Percentiles rank a stretch among this genome's conserved stretches.
These are phyloP conservation scores for Condylostylus longicornis DNA, from an alignment of 1,140 invertebrate genomes.

Conservation along the genomic window DNA sequence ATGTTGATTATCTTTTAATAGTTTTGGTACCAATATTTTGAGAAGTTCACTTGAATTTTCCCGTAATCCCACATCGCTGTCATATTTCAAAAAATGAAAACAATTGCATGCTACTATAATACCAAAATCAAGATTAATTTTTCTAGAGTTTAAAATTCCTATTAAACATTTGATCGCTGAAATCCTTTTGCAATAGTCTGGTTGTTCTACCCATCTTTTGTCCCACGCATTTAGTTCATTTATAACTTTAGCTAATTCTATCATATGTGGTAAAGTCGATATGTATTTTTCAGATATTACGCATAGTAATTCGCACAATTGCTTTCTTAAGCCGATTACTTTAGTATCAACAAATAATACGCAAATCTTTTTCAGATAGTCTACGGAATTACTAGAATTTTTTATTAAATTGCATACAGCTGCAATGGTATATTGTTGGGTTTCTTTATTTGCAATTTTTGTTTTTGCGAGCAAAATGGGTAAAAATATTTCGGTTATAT, in stretches of 20 bases:
- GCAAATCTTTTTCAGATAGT: too few relatives aligned
- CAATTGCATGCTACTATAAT: constrained; percentile 66
- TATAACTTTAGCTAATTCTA: constrained; percentile 39
- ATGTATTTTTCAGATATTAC: constrained; percentile 36
- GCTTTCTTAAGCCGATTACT: constrained; percentile 43
- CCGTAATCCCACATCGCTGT: constrained; percentile 67
- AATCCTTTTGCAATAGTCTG: constrained; percentile 71
- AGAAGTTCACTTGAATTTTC: constrained; percentile 64
- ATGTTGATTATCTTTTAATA: constrained; percentile 36
- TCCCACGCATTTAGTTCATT: constrained; percentile 74
- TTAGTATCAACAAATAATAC: constrained; percentile 47
- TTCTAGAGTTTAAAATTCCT: constrained; percentile 31
- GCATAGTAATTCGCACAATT: constrained; percentile 42
- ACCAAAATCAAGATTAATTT: constrained; percentile 48
- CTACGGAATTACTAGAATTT: too few relatives aligned
- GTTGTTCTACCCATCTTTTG: constrained; percentile 72
- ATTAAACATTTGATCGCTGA: constrained; percentile 50
- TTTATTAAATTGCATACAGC: too few relatives aligned
- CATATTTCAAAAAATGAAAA: constrained; percentile 58
- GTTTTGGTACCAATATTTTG: constrained; percentile 44
- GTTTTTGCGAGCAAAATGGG: constrained; percentile 54
- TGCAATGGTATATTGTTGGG: too few relatives aligned
- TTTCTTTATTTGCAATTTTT: too few relatives aligned
- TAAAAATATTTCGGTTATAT: constrained; percentile 51
- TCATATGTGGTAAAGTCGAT: constrained; percentile 9